Conservation (phyloP, 2,888 invertebrate species). For the Mesoligia furuncula region DNA sequence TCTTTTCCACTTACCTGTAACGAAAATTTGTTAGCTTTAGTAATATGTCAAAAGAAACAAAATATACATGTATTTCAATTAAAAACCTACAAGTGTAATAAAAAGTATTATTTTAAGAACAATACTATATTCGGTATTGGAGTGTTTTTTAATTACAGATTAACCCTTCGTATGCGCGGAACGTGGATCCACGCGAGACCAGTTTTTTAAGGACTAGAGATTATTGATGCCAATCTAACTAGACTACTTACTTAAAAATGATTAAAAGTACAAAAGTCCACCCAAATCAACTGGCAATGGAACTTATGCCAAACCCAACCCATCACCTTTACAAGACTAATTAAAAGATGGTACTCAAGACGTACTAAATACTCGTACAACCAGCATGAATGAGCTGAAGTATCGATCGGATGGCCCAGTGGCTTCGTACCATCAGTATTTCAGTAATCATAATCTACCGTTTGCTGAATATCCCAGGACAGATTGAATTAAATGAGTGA, state of each 20-base stretch:
- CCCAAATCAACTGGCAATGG: background rate
- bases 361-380: background rate
- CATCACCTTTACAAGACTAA: background rate
- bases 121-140: background rate
- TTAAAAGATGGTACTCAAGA: background rate
- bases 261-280: background rate
- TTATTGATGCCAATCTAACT: too few species aligned
- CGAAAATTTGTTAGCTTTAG: background rate
- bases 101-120: background rate
- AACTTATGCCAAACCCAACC: too few species aligned
- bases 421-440: background rate
- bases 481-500: background rate
- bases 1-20: conserved; percentile 74
- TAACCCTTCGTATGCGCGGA: too few species aligned
- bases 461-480: too few species aligned
- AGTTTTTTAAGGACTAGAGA: too few species aligned
- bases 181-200: too few species aligned
- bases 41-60: background rate
- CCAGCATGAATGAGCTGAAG: background rate
- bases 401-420: background rate
- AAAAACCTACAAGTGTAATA: background rate
- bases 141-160: background rate
- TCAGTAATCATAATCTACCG: background rate
- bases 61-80: background rate
- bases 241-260: background rate